Evolutionary conservation across 2,888 invertebrate species (phyloP).

Genomic region (Julus scanicus): DNA sequence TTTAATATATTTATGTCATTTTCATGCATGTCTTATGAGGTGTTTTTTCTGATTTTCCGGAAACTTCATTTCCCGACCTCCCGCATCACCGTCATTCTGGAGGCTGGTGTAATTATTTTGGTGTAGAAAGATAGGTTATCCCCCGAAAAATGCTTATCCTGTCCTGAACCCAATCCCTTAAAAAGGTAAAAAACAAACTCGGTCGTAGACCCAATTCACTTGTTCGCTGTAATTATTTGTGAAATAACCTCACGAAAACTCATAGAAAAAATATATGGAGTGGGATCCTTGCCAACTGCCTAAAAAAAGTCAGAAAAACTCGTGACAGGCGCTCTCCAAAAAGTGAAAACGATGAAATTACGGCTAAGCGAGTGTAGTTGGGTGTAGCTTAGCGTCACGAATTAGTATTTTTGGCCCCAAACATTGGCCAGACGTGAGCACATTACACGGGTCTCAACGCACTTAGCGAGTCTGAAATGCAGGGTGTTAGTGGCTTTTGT

Average conservation of each 20-base stretch:
- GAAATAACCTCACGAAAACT: conserved; percentile 33
- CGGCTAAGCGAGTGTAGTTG: background rate
- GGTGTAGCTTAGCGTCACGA: background rate
- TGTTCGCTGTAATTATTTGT: conserved; percentile 2
- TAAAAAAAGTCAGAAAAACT: conserved; percentile 7
- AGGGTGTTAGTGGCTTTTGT: conserved; percentile 24
- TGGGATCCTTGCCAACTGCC: conserved; percentile 1
- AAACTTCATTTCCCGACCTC: too few relatives aligned
- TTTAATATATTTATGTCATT: too few relatives aligned
- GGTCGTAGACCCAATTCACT: conserved; percentile 33
- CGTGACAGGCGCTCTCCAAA: background rate
- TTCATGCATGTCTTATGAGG: too few relatives aligned
- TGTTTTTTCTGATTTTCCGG: background rate
- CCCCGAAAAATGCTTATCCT: conserved; percentile 27
- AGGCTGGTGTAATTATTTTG: background rate
- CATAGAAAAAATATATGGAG: background rate
- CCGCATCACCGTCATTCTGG: too few relatives aligned
- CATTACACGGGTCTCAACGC: background rate
- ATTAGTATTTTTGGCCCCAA: conserved; percentile 33
- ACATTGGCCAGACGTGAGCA: conserved; percentile 6
- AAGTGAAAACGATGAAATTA: conserved; percentile 26
- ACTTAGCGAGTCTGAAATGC: background rate
- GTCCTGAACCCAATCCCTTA: conserved; percentile 26
- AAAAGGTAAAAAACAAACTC: conserved; percentile 27
- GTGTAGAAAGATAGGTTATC: conserved; percentile 7